Evolutionary conservation across 2,113 vertebrate genomes (phyloP).

Genomic region (Sylvia atricapilla): DNA sequence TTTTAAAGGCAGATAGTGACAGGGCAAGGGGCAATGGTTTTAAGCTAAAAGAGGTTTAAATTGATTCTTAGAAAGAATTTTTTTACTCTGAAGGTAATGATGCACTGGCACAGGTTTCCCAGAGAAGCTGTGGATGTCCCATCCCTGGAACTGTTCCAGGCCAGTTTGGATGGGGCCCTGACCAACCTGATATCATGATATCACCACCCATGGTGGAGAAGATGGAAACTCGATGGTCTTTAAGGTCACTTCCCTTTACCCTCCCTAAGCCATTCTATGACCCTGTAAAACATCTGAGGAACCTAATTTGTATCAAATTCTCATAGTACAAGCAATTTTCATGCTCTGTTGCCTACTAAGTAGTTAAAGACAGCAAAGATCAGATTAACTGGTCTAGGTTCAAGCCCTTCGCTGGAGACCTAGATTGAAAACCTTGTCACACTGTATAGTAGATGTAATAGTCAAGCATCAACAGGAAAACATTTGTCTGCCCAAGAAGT

Average conservation of each 20-base stretch:
- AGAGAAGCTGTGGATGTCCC: not conserved
- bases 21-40: not conserved
- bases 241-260: not conserved
- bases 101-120: not conserved
- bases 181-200: not conserved
- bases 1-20: not conserved
- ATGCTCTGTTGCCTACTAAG: not conserved
- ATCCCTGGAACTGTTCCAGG: not conserved
- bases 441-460: not conserved
- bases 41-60: not conserved
- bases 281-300: not conserved
- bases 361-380: not conserved
- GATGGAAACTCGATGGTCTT: not conserved
- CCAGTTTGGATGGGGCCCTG: not conserved
- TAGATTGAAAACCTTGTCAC: not conserved
- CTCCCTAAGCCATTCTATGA: not conserved
- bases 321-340: not conserved
- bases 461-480: not conserved
- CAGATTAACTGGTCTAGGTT: not conserved
- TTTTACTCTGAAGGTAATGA: not conserved
- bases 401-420: not conserved
- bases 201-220: not conserved
- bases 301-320: not conserved
- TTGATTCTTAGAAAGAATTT: not conserved
- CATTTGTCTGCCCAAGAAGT: not conserved